Percentiles rank a stretch among this genome's conserved stretches.
Conservation (phyloP, 2,113 vertebrate genomes). For the Mus musculus region GRCm39 chr2:96681501-96682000, state of each 20-base stretch:
- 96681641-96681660: background rate
- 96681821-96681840: background rate
- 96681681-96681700: background rate
- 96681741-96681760: accelerated
- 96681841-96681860: background rate
- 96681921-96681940: background rate
- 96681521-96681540: slow-evolving; percentile 76
- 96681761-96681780: background rate
- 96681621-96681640: background rate
- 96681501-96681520: slow-evolving; percentile 83
- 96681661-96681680: background rate
- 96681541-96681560: slow-evolving; percentile 56
- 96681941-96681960: accelerated
- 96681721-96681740: background rate
- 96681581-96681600: slow-evolving; percentile 39
- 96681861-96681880: background rate
- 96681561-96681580: slow-evolving; percentile 73
- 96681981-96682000: background rate
- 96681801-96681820: background rate
- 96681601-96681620: background rate
- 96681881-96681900: background rate
- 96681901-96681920: background rate
- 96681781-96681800: background rate
- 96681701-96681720: background rate
- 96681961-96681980: too few relatives aligned